Evolutionary conservation across 1,140 invertebrate species (phyloP).

Genomic region (Drosophila kikkawai): DNA sequence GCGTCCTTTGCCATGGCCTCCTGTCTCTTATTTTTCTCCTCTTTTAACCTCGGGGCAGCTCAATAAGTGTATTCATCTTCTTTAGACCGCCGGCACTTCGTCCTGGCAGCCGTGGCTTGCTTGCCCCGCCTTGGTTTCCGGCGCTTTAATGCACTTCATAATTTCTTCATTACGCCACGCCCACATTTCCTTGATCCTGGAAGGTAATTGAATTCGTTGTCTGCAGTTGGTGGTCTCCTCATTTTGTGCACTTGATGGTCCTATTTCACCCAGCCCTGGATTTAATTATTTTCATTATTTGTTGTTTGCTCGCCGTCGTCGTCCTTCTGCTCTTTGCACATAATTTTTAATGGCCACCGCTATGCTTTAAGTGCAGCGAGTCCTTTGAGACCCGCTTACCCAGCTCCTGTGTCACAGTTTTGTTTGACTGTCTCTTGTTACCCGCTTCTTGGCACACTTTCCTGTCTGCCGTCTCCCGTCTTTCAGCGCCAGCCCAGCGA

Average conservation of each 20-base stretch:
- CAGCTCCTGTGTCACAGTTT: constrained; percentile 22
- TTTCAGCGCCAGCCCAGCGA: constrained; percentile 63
- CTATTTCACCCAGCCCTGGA: constrained; percentile 26
- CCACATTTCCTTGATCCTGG: constrained; percentile 2
- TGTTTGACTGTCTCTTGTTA: constrained; percentile 50
- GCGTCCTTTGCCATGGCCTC: constrained; percentile 34
- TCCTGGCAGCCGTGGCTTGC: constrained; percentile 21
- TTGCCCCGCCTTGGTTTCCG: constrained; percentile 28
- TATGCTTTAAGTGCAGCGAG: constrained; percentile 65
- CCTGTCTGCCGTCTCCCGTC: constrained; percentile 30
- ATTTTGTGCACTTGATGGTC: constrained; percentile 69
- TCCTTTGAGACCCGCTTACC: constrained; percentile 45
- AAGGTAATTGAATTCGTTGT: constrained; percentile 72
- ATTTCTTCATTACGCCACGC: constrained; percentile 70
- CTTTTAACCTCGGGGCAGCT: constrained; percentile 43
- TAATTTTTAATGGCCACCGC: constrained; percentile 74
- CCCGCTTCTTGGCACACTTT: constrained; percentile 57
- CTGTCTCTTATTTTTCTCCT: constrained; percentile 9
- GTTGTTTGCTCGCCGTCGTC: constrained; percentile 47
- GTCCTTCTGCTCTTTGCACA: constrained; percentile 45
- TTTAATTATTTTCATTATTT: constrained; percentile 80
- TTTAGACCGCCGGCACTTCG: constrained; percentile 1
- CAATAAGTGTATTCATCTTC: constrained; percentile 56
- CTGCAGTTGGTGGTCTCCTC: constrained; percentile 74
- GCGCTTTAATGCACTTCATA: constrained; percentile 73